A percentile compares a stretch with the other conserved stretches of the same genome.
These are phyloP conservation scores for Pherbina coryleti DNA, from an alignment of 2,888 invertebrate species.

Conservation along the genomic window DNA sequence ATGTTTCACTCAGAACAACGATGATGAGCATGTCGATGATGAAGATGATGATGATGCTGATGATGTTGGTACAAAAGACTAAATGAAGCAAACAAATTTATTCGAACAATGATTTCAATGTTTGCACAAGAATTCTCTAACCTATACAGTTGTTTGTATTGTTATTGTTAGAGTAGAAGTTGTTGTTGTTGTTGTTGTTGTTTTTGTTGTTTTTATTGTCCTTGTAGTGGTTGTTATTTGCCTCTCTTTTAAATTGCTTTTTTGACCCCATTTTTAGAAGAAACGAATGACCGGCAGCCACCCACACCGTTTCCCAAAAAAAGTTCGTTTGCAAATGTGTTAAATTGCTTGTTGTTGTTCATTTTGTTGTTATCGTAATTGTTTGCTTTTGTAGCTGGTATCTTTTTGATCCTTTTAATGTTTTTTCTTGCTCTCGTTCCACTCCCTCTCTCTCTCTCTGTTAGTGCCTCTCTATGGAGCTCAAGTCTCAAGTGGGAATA, in stretches of 20 bases:
- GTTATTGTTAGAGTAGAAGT: too few relatives aligned
- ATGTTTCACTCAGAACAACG: too few relatives aligned
- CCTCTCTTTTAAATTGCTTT: too few relatives aligned
- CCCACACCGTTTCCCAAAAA: background rate
- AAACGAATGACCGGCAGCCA: too few relatives aligned
- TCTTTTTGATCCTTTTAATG: background rate
- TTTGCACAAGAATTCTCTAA: background rate
- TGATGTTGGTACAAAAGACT: background rate
- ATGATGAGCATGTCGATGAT: too few relatives aligned
- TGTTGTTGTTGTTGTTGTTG: too few relatives aligned
- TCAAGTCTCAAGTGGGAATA: background rate
- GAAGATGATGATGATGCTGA: too few relatives aligned
- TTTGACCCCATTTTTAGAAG: too few relatives aligned
- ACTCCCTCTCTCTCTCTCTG: background rate
- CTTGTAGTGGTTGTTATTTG: too few relatives aligned
- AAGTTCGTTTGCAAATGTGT: slow-evolving; percentile 13
- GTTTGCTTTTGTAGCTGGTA: slow-evolving; percentile 7
- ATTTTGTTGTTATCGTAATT: slow-evolving; percentile 27
- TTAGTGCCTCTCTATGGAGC: background rate
- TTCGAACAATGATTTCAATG: slow-evolving; percentile 6
- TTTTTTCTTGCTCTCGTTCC: too few relatives aligned
- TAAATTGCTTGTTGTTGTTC: background rate
- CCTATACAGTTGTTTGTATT: too few relatives aligned
- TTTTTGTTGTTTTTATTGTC: too few relatives aligned
- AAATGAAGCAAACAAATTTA: slow-evolving; percentile 25